Evolutionary conservation across 2,113 vertebrate species (phyloP).

Genomic region (Etia nguti): DNA sequence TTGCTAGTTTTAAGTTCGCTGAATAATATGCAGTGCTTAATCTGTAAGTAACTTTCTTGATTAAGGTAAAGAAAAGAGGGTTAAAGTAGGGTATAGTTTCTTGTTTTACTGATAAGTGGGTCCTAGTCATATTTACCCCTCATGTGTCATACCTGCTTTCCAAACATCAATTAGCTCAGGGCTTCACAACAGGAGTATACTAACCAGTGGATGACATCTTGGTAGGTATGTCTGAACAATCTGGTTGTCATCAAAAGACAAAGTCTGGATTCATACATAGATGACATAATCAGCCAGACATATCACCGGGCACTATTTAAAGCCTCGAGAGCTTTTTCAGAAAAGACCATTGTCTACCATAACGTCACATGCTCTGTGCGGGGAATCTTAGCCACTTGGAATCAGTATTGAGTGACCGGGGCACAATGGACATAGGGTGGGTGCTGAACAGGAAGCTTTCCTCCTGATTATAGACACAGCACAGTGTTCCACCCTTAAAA

Average conservation of each 20-base stretch:
- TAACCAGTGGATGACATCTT: neutral
- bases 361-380: neutral
- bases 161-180: neutral
- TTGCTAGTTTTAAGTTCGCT: neutral
- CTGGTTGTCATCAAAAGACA: neutral
- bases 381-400: constrained; percentile 6
- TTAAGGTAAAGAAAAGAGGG: neutral
- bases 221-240: neutral
- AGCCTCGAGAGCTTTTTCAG: neutral
- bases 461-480: constrained; percentile 19
- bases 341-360: neutral
- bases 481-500: neutral
- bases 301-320: neutral
- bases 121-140: neutral
- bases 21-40: neutral
- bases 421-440: constrained; percentile 46
- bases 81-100: neutral
- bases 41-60: neutral
- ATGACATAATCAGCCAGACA: neutral
- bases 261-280: neutral
- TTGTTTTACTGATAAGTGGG: neutral
- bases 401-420: constrained; percentile 27
- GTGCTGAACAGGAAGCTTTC: constrained; percentile 42
- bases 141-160: neutral
- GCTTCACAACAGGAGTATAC: neutral